phyloP scores from a whole-genome alignment of 1,140 invertebrate species.

The Ceratosolen fusciceps region DNA sequence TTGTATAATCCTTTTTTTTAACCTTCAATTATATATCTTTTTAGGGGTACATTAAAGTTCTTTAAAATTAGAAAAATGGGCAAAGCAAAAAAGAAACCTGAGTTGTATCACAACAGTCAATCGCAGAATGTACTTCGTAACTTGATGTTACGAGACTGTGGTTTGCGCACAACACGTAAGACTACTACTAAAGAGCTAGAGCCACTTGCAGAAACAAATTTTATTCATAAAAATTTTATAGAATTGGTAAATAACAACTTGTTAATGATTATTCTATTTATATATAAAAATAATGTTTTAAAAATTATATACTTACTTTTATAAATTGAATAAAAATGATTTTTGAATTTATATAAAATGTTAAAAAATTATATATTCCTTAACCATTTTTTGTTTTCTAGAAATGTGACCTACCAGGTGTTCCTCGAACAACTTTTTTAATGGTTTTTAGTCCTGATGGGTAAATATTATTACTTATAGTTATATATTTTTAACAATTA shows the following conservation, averaged over 20 bases:
- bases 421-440: conserved; percentile 83
- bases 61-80: conserved; percentile 56
- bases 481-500: neutral
- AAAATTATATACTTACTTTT: neutral
- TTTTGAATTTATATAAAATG: neutral
- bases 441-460: conserved; percentile 91
- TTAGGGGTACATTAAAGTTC: conserved; percentile 10
- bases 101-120: conserved; percentile 53
- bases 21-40: neutral
- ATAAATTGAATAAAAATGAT: neutral
- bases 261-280: too few relatives aligned
- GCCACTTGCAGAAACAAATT: conserved; percentile 71
- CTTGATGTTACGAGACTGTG: conserved; percentile 65
- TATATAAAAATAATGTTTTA: conserved; percentile 9
- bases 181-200: conserved; percentile 66
- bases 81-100: conserved; percentile 57
- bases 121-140: conserved; percentile 62
- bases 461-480: conserved; percentile 67
- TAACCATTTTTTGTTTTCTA: conserved; percentile 62
- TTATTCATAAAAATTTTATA: conserved; percentile 70
- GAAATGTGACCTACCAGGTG: conserved; percentile 82
- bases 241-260: conserved; percentile 72
- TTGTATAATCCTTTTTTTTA: neutral
- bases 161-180: conserved; percentile 57
- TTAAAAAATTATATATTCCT: conserved; percentile 31